Base-by-base conservation (phyloP, 1,140 invertebrate species). In the Himalopsyche phryganea region DNA sequence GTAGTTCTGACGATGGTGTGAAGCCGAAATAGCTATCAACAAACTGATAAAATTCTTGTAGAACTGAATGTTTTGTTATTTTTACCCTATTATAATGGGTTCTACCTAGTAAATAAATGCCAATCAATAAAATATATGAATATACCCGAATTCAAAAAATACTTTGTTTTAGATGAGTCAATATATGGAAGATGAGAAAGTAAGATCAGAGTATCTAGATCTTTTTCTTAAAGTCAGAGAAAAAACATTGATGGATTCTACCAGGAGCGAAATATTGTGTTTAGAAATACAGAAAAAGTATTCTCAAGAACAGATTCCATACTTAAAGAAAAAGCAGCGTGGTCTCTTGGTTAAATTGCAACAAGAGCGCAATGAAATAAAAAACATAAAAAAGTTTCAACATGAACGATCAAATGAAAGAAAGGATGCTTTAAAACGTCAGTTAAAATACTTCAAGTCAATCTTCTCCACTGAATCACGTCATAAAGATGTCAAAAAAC, bases 291-390 rank as follows among this genome's bases (percentile, higher is more conserved):
- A 55, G 40, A 55, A 50, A 19, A 55, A 60, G 17, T 41, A 63
- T 32, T 40, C 41, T 15, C 33, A 45, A 9, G 61, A 63, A 4
- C 57, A 50, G 7, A 44, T 55, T 18, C 52, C 56, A n/a, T 51
- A 49, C 10, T 20, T 63, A 7, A 63, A 60, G 40, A 63, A 57
- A 19, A 63, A 57, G 52, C 61, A 63, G 33, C 23, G 61, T 0
- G 61, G 46, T 15, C 46, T 63, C 17, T 28, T 63, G 1, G 35
- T 63, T 11, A 63, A 60, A 50, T 51, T 58, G 5, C 61, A 63
- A 47, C 57, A 60, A 28, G 61, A 63, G 49, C 36, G 57, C 11
- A 60, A 63, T 48, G 61, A 63, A 42, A 63, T 63, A 14, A 63
- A 53, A 19, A 42, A 55, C n/a, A 63, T 63, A 18, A 59, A 54